These are phyloP conservation scores for Epizoanthus ramosus DNA, from an alignment of 92 coral and sea anemone genomes.

Conservation along the genomic window DNA sequence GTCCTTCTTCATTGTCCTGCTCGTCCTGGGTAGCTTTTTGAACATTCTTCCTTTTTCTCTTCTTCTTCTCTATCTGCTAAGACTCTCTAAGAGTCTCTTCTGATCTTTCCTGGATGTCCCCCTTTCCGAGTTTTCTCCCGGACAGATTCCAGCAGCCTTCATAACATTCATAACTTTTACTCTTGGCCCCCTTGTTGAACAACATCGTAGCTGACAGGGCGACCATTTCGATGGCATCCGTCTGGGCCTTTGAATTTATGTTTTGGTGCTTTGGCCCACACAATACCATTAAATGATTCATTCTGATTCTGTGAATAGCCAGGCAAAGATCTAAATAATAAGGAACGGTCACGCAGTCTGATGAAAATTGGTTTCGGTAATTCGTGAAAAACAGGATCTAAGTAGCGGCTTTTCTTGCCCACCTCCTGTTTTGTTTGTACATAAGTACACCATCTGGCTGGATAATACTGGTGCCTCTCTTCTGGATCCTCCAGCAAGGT, in stretches of 20 bases:
- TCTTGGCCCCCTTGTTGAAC: slow-evolving; percentile 28
- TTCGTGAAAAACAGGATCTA: slow-evolving; percentile 48
- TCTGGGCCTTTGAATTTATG: slow-evolving; percentile 47
- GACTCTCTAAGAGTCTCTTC: slow-evolving; percentile 4
- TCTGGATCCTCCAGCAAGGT: slow-evolving; percentile 4
- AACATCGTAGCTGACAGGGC: slow-evolving; percentile 46
- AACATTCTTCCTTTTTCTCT: slow-evolving; percentile 19
- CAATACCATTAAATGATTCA: slow-evolving; percentile 29
- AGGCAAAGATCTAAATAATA: slow-evolving; percentile 34
- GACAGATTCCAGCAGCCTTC: slow-evolving; percentile 29
- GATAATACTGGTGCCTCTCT: slow-evolving; percentile 31
- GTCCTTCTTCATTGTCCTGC: slow-evolving; percentile 20
- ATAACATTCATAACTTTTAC: slow-evolving; percentile 30
- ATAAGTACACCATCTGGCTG: slow-evolving; percentile 29
- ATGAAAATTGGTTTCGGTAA: slow-evolving; percentile 37
- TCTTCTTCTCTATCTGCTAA: slow-evolving; percentile 23
- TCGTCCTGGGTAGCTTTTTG: slow-evolving; percentile 28
- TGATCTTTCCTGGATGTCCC: slow-evolving; percentile 1
- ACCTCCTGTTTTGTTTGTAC: slow-evolving; percentile 14
- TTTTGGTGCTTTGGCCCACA: slow-evolving; percentile 45
- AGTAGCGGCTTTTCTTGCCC: slow-evolving; percentile 8
- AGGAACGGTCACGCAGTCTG: slow-evolving; percentile 38
- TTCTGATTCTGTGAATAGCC: slow-evolving; percentile 40
- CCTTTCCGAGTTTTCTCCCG: slow-evolving; percentile 3
- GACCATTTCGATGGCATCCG: slow-evolving; percentile 43